These are phyloP conservation scores for western clawed frog (Xenopus tropicalis) DNA, from an alignment of 2,113 vertebrate species.

Conservation along the genomic window UCB_Xtro_10.0 CM004445.2:101459001-101459500, in stretches of 20 bases:
- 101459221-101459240: conserved; percentile 74
- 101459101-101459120: conserved; percentile 72
- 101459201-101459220: conserved; percentile 73
- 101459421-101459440: conserved; percentile 55
- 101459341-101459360: conserved; percentile 62
- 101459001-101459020: too few relatives aligned
- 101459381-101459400: conserved; percentile 50
- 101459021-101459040: too few relatives aligned
- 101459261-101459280: conserved; percentile 81
- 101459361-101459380: conserved; percentile 56
- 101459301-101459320: conserved; percentile 61
- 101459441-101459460: conserved; percentile 51
- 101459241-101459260: conserved; percentile 73
- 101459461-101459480: conserved; percentile 41
- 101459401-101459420: conserved; percentile 49
- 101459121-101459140: conserved; percentile 74
- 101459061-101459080: conserved; percentile 47
- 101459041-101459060: too few relatives aligned
- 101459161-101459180: conserved; percentile 78
- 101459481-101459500: conserved; percentile 40
- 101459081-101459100: conserved; percentile 55
- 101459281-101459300: conserved; percentile 61
- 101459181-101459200: conserved; percentile 76
- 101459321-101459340: conserved; percentile 62
- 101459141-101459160: conserved; percentile 77